Base-by-base conservation (phyloP, 2,113 vertebrate genomes). In the Sterna hirundo region DNA sequence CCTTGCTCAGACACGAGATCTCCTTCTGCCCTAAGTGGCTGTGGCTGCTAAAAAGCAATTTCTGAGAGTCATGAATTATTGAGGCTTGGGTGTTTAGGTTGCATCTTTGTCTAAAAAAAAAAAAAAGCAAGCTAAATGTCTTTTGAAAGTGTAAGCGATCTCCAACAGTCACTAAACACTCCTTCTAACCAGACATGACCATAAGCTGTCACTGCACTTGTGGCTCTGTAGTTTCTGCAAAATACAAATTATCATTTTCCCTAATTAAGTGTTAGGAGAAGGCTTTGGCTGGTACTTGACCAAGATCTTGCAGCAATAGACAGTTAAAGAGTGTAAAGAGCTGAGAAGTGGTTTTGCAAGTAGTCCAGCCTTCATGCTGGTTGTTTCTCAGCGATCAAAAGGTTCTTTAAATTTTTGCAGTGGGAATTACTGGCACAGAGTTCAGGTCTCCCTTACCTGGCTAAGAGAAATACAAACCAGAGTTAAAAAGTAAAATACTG, bases 331-430 rank as follows among this genome's bases (percentile, higher is more conserved):
- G 10, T 10, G 14, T 74, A 29, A 91, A 90, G 78, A 83, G 38
- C 55, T 34, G 66, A 76, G 74, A 76, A 75, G 36, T 66, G 49
- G 3, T n/a, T 94, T 93, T 87, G 58, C 42, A 74, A 57, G 34
- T 14, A 54, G 64, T 26, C 27, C 23, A 71, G 71, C 21, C 44
- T 72, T 87, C 22, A 11, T 22, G 17, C 52, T 76, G 30, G 76
- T 91, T 76, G 62, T 72, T 93, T 92, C 65, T 88, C 17, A 42
- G 81, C n/a, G 91, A 92, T 54, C 54, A 77, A 76, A 93, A 87
- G n/a, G 46, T 52, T 47, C 81, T 88, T 91, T 27, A 60, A 30
- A 58, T 87, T 87, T 86, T 88, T 83, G 55, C 82, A n/a, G 44
- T 64, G 66, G 81, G 62, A 85, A 83, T 79, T 72, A 84, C 15